Percentiles rank a stretch among this genome's conserved stretches.
phyloP scores from a whole-genome alignment of 1,140 invertebrate species.

The Caligus rogercresseyi region DNA sequence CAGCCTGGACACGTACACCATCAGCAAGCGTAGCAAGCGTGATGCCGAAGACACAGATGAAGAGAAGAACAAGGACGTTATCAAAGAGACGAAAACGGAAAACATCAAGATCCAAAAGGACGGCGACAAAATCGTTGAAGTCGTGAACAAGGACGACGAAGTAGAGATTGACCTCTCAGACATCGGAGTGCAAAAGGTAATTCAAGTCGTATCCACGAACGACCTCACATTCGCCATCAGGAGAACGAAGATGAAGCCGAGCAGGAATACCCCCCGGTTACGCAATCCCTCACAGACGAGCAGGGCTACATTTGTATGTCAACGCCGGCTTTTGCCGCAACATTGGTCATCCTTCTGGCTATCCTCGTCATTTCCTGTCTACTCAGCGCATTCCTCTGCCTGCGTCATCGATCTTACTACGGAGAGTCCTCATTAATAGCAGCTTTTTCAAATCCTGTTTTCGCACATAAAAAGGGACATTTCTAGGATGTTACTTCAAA shows the following conservation, averaged over 20 bases:
- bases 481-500: constrained; percentile 23
- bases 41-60: constrained; percentile 26
- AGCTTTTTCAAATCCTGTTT: constrained; percentile 25
- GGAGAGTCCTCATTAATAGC: constrained; percentile 27
- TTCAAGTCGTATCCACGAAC: constrained; percentile 56
- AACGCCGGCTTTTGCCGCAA: constrained; percentile 66
- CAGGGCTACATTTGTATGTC: constrained; percentile 71
- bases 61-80: neutral
- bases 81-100: constrained; percentile 24
- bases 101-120: neutral
- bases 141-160: constrained; percentile 24
- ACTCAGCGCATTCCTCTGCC: constrained; percentile 60
- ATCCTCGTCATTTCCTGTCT: constrained; percentile 62
- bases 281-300: constrained; percentile 30
- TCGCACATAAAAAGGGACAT: constrained; percentile 25
- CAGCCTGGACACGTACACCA: constrained; percentile 6
- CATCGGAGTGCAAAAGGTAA: constrained; percentile 62
- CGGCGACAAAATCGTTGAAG: neutral
- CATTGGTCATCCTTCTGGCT: constrained; percentile 54
- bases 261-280: constrained; percentile 2
- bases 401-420: constrained; percentile 41
- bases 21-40: constrained; percentile 25
- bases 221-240: constrained; percentile 59
- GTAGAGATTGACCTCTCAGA: constrained; percentile 36
- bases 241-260: constrained; percentile 32